These are phyloP conservation scores for Mungos mungo DNA, from an alignment of 2,113 vertebrate species.

Conservation along the genomic window DNA sequence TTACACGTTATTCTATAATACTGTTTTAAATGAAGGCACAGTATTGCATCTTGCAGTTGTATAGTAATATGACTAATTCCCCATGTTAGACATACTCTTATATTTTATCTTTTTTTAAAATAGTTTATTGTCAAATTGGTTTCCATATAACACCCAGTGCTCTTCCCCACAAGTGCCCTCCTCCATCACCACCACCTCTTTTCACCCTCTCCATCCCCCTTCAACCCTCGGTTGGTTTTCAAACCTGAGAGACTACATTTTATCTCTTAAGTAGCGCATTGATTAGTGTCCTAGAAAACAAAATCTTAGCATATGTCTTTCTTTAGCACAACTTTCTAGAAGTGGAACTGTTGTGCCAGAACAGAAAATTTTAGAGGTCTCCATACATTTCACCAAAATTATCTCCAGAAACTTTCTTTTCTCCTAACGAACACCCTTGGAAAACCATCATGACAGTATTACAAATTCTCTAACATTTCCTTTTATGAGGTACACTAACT, in stretches of 20 bases:
- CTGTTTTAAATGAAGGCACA: background rate
- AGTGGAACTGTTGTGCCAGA: background rate
- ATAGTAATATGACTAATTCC: background rate
- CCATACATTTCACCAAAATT: background rate
- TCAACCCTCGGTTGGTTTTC: too few relatives aligned
- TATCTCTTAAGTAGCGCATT: background rate
- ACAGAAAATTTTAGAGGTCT: background rate
- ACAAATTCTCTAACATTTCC: constrained; percentile 8
- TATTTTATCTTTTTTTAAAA: background rate
- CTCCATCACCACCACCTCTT: too few relatives aligned
- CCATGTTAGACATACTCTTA: background rate
- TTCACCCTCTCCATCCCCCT: too few relatives aligned
- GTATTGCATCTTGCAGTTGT: background rate
- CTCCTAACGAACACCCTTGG: background rate
- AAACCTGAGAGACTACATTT: background rate
- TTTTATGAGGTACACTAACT: background rate
- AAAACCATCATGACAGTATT: background rate
- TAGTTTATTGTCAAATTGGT: too few relatives aligned
- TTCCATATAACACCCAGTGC: too few relatives aligned
- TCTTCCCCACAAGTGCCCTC: too few relatives aligned
- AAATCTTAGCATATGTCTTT: background rate
- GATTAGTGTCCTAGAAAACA: background rate
- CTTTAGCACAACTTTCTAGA: background rate
- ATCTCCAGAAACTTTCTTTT: background rate
- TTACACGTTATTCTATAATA: background rate